Percentiles rank a stretch among this genome's conserved stretches.
phyloP scores from a whole-genome alignment of 2,797 vertebrate genomes.

The Aotus griseimembra region DNA sequence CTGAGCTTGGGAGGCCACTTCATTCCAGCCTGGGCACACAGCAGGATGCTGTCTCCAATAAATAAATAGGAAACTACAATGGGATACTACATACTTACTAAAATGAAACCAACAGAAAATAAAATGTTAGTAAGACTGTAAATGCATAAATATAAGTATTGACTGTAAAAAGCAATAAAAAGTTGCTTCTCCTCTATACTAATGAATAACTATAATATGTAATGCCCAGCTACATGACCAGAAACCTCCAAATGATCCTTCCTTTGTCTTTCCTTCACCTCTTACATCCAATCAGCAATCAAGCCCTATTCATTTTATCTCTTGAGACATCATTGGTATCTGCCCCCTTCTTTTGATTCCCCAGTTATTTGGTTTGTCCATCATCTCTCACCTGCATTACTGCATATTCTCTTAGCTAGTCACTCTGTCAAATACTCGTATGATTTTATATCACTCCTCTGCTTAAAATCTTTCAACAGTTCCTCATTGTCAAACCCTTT shows the following conservation, averaged over 20 bases:
- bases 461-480: background rate
- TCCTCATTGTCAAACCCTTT: background rate
- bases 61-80: background rate
- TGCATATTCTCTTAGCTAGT: background rate
- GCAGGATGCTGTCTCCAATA: background rate
- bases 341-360: background rate
- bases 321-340: background rate
- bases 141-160: background rate
- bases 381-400: background rate
- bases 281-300: background rate
- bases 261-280: background rate
- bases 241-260: background rate
- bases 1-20: background rate
- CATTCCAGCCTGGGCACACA: background rate
- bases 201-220: background rate
- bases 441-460: background rate
- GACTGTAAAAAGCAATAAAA: background rate
- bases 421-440: background rate
- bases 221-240: background rate
- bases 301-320: background rate
- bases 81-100: background rate
- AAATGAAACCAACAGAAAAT: background rate
- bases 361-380: background rate
- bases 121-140: background rate
- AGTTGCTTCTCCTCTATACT: constrained; percentile 2